Percentiles rank a stretch among this genome's conserved stretches.
Conservation (phyloP, 2,888 invertebrate genomes). For the Coelopa pilipes region DNA sequence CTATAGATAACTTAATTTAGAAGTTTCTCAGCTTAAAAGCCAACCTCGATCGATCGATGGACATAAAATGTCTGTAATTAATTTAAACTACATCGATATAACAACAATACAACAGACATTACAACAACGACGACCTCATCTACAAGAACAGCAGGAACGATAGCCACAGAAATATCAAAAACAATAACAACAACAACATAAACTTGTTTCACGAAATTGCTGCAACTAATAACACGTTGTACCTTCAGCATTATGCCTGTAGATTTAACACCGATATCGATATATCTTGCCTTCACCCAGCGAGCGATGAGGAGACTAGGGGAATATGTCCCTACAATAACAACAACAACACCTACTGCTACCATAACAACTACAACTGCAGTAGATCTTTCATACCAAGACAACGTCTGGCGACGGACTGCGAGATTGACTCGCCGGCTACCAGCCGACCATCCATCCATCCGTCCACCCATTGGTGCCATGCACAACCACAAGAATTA, state of each 20-base stretch:
- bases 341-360: too few relatives aligned
- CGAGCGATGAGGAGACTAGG: background rate
- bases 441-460: too few relatives aligned
- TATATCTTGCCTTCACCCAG: slow-evolving; percentile 9
- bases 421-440: too few relatives aligned
- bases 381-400: too few relatives aligned
- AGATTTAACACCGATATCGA: slow-evolving; percentile 34
- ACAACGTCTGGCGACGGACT: too few relatives aligned
- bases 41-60: background rate
- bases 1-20: slow-evolving; percentile 12
- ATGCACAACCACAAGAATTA: slow-evolving; percentile 13
- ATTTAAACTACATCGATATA: slow-evolving; percentile 1
- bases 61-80: slow-evolving; percentile 3
- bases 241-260: slow-evolving; percentile 21
- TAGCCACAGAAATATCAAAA: background rate
- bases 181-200: background rate
- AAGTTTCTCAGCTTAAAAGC: background rate
- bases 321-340: too few relatives aligned
- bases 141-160: too few relatives aligned
- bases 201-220: slow-evolving; percentile 30
- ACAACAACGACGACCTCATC: too few relatives aligned
- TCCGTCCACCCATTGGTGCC: background rate
- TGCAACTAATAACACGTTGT: slow-evolving; percentile 32
- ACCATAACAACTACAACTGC: too few relatives aligned
- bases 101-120: too few relatives aligned